Evolutionary conservation across 2,113 vertebrate genomes (phyloP).

Genomic region (Irena cyanogastra): DNA sequence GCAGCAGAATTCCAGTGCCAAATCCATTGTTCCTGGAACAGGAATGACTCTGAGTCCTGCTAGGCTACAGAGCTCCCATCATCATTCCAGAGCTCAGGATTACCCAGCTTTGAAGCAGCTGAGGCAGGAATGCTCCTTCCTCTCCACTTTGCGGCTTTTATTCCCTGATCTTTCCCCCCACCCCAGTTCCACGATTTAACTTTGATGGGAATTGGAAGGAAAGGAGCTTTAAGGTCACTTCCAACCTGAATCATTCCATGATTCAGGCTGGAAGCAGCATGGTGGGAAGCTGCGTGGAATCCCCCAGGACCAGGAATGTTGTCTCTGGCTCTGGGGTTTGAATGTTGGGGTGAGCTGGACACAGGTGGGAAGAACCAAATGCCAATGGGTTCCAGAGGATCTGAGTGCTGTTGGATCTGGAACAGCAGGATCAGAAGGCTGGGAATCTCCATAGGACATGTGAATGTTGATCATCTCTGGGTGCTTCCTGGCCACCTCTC

Average conservation of each 20-base stretch:
- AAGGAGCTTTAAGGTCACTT: background rate
- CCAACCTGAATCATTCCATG: background rate
- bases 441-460: background rate
- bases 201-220: background rate
- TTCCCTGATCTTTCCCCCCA: background rate
- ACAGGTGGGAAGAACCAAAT: background rate
- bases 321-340: background rate
- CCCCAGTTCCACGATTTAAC: background rate
- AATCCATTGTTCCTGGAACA: constrained; percentile 47
- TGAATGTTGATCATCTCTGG: background rate
- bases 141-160: background rate
- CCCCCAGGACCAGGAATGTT: background rate
- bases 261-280: background rate
- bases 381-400: background rate
- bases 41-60: background rate
- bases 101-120: constrained; percentile 61
- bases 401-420: fast-evolving
- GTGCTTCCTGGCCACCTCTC: background rate
- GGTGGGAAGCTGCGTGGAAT: background rate
- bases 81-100: constrained; percentile 1
- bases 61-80: constrained; percentile 64
- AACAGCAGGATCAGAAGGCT: background rate
- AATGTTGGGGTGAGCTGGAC: background rate
- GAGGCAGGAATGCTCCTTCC: background rate
- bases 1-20: constrained; percentile 11